Percentiles rank a stretch among this genome's conserved stretches.
These are phyloP conservation scores for Oceanodroma leucorhoa DNA, from an alignment of 2,797 vertebrate species.

Conservation along the genomic window DNA sequence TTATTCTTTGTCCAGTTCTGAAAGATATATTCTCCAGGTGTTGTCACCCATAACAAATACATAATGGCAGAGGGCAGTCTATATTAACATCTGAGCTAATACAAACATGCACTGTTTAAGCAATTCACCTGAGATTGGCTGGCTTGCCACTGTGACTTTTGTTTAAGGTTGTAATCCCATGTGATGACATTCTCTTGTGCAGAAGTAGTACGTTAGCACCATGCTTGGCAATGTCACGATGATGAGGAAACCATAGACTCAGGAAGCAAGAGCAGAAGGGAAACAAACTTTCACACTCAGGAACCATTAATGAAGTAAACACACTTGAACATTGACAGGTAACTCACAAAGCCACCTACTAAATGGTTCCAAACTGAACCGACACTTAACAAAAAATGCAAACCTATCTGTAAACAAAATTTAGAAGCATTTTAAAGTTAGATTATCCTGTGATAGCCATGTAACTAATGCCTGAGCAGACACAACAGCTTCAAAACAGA, in stretches of 20 bases:
- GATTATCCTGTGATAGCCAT: neutral
- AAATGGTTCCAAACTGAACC: neutral
- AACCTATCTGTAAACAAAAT: neutral
- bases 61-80: conserved; percentile 31
- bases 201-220: neutral
- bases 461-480: neutral
- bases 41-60: conserved; percentile 44
- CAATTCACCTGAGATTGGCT: conserved; percentile 47
- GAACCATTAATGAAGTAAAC: conserved; percentile 42
- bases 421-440: neutral
- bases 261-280: conserved; percentile 6
- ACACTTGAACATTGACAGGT: neutral
- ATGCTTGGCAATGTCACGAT: neutral
- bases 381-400: neutral
- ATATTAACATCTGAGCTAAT: conserved; percentile 43
- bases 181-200: conserved; percentile 28
- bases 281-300: conserved; percentile 55
- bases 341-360: neutral
- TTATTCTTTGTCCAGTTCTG: conserved; percentile 38
- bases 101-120: conserved; percentile 57
- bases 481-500: neutral
- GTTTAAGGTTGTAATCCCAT: conserved; percentile 38
- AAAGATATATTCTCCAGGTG: conserved; percentile 53
- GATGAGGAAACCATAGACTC: conserved; percentile 40
- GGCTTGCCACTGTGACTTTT: conserved; percentile 18